Evolutionary conservation across 92 coral and sea anemone genomes (phyloP).

Genomic region (Parazoanthus swiftii): DNA sequence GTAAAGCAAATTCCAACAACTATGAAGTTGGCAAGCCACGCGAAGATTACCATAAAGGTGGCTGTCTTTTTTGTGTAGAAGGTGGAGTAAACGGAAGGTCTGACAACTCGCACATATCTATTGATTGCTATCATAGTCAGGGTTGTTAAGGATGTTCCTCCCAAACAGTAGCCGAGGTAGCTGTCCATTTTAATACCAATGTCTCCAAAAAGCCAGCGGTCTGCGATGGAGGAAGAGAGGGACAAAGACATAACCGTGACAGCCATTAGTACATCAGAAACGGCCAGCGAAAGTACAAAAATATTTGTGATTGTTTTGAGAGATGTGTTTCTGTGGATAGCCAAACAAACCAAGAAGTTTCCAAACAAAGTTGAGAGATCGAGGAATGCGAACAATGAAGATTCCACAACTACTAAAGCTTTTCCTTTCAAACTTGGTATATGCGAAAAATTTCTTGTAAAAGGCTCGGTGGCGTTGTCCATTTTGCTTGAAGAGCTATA

Average conservation of each 20-base stretch:
- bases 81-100: background rate
- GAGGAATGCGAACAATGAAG: background rate
- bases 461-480: slow-evolving; percentile 4
- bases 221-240: background rate
- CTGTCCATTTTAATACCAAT: background rate
- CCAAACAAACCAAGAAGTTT: slow-evolving; percentile 1
- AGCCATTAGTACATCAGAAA: slow-evolving; percentile 10
- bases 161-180: slow-evolving; percentile 3
- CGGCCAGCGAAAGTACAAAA: slow-evolving; percentile 13
- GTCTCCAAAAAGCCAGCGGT: slow-evolving; percentile 11
- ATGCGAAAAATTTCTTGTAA: background rate
- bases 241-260: background rate
- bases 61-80: background rate
- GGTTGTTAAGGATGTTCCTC: slow-evolving; percentile 1
- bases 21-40: background rate
- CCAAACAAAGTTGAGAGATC: slow-evolving; percentile 16
- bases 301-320: background rate
- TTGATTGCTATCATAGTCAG: slow-evolving; percentile 5
- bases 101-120: slow-evolving; percentile 13
- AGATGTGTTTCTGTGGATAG: background rate
- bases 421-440: background rate
- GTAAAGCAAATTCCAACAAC: slow-evolving; percentile 5
- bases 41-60: background rate
- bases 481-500: background rate
- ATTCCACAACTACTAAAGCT: background rate